Base-by-base conservation (phyloP, 2,113 vertebrate genomes). In the Oriolus oriolus region DNA sequence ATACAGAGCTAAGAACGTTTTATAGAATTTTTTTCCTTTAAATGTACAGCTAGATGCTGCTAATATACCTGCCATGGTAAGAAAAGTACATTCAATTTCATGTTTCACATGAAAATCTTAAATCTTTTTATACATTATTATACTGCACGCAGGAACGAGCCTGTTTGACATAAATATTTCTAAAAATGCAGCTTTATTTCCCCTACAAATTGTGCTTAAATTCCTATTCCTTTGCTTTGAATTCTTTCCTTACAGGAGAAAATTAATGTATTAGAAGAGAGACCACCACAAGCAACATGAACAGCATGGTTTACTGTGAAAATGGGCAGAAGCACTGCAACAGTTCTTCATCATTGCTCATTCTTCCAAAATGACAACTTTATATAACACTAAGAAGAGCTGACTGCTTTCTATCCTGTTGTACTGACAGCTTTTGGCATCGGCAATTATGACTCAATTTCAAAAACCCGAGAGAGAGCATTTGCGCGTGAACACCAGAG, bases 301-400 rank as follows among this genome's bases (percentile, higher is more conserved):
- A 84, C 94, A 89, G 90, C 27, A 30, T 2, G 52, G 91, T 96
- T 91, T 95, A 26, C 94, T 80, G 95, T 84, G 96, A 95, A 96
- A 97, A 96, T 24, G 56, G 87, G 94, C 88, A 95, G 73, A 75
- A 93, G 66, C 66, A 22, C 76, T 42, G 83, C 83, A 65, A 39
- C 37, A 77, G 54, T 89, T 86, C 90, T 95, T 96, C 84, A 92
- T 90, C 45, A 89, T 66, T 97, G 94, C n/a, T 83, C 94, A 87
- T 78, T 89, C 81, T 93, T 96, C 63, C 79, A 94, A 96, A 97
- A 90, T 94, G 90, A 96, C 91, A 97, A 96, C 82, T 92, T 96
- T 88, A 91, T 74, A 15, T 91, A 96, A 95, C 85, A 54, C 76
- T 65, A 37, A 73, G 91, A 88, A 69, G 83, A 83, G 63, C 85